Conservation (phyloP, 1,140 invertebrate species). For the Drosophila subpulchrella region DNA sequence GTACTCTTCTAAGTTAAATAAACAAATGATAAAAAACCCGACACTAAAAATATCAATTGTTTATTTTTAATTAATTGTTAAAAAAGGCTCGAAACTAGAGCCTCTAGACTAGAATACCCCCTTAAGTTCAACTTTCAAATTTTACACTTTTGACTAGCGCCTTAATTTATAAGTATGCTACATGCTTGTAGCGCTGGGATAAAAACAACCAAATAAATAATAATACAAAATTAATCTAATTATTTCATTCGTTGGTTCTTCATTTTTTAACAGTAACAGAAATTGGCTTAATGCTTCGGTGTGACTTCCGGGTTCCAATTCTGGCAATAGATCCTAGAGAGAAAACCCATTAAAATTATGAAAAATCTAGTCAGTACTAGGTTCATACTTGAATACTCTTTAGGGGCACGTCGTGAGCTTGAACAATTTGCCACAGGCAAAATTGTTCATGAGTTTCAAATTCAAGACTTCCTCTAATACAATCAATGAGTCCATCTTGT, state of each 20-base stretch:
- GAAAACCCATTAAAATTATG: neutral
- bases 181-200: no score
- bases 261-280: conserved; percentile 95
- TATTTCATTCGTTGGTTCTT: conserved; percentile 94
- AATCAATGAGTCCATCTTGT: conserved; percentile 89
- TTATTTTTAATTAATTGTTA: no score
- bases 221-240: conserved; percentile 92
- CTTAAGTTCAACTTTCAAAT: no score
- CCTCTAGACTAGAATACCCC: no score
- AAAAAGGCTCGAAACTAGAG: no score
- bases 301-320: conserved; percentile 94
- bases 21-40: no score
- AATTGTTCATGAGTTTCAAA: conserved; percentile 99
- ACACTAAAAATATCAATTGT: no score
- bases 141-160: no score
- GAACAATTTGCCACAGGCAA: conserved; percentile 98
- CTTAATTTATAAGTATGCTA: no score
- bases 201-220: no score
- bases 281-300: conserved; percentile 96
- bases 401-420: conserved; percentile 95
- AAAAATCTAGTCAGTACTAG: neutral
- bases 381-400: conserved; percentile 92
- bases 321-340: conserved; percentile 89
- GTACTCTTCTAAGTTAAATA: no score
- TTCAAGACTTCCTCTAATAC: conserved; percentile 92